Base-by-base conservation (phyloP, 2,797 vertebrate species). In the Sus cebifrons region DNA sequence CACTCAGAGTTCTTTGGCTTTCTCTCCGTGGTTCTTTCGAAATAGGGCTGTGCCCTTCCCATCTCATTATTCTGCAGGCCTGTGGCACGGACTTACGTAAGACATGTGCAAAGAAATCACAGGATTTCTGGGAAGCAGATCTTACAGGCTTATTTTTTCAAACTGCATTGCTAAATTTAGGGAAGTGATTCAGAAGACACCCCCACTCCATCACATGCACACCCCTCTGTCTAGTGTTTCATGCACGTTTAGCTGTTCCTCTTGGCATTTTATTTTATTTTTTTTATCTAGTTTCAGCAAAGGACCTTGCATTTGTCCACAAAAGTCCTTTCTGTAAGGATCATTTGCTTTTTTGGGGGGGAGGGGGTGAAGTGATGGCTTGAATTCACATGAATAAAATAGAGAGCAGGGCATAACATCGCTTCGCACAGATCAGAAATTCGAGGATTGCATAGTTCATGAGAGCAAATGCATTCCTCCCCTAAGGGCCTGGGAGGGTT, bases 171-270 rank as follows among this genome's bases (percentile, higher is more conserved):
- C 97, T 98, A 98, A 97, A 98, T 97, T 98, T 98, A 97, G 98
- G 90, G 95, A 56, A 87, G 74, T 98, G 98, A 98, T 81, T 98
- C 98, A 98, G 96, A 97, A 91, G 96, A 96, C 98, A 97, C 97
- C 96, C 97, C 98, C 97, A 92, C 94, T 92, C 93, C 86, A 25
- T 95, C 98, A 96, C 97, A 97, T 52, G 95, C 95, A 94, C 86
- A 89, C 94, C 89, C 94, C 97, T 96, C 95, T 49, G 95, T 85
- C 97, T 97, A 87, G 93, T 93, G 96, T 73, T 95, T 83, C 75
- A 21, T 70, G 84, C 97, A 98, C 79, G 32, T 91, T 97, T 74
- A 86, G 94, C 96, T 97, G 78, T 92, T 97, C 95, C 94, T 96
- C 97, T 97, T 87, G 90, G 96, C 92, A 94, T 96, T 97, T 96